Conservation (phyloP, 2,888 invertebrate species). For the Eupithecia dodoneata region DNA sequence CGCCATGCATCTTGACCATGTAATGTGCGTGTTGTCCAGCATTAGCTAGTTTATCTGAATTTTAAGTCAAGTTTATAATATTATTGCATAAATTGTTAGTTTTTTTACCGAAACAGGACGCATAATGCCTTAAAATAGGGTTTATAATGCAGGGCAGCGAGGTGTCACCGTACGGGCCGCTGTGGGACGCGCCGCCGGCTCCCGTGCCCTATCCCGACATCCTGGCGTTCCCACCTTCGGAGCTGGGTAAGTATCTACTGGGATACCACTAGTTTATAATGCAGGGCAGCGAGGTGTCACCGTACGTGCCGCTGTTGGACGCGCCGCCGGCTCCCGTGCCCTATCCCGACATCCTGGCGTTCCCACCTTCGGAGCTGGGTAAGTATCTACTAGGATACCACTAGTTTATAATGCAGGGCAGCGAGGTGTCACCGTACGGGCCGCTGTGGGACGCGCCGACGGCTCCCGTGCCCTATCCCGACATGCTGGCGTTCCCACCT, state of each 20-base stretch:
- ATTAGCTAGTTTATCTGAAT: too few species aligned
- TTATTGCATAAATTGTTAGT: too few species aligned
- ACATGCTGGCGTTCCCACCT: slow-evolving; percentile 88
- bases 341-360: slow-evolving; percentile 89
- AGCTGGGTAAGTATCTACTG: slow-evolving; percentile 78
- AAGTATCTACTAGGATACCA: slow-evolving; percentile 58
- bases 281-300: slow-evolving; percentile 80
- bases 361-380: slow-evolving; percentile 87
- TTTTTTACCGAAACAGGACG: too few species aligned
- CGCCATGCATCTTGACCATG: too few species aligned
- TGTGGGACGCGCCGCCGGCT: slow-evolving; percentile 87
- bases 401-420: slow-evolving; percentile 58
- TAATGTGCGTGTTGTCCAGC: too few species aligned
- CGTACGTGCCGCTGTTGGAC: slow-evolving; percentile 86
- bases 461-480: slow-evolving; percentile 88
- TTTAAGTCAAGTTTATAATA: too few species aligned
- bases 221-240: slow-evolving; percentile 88
- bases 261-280: too few species aligned
- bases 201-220: slow-evolving; percentile 88
- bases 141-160: slow-evolving; percentile 69
- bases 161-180: slow-evolving; percentile 84
- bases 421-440: slow-evolving; percentile 84
- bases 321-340: slow-evolving; percentile 86
- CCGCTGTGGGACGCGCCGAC: slow-evolving; percentile 87
- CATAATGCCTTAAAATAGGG: background rate